Evolutionary conservation across 2,113 vertebrate species (phyloP).

Genomic region (Oxyruncus cristatus): DNA sequence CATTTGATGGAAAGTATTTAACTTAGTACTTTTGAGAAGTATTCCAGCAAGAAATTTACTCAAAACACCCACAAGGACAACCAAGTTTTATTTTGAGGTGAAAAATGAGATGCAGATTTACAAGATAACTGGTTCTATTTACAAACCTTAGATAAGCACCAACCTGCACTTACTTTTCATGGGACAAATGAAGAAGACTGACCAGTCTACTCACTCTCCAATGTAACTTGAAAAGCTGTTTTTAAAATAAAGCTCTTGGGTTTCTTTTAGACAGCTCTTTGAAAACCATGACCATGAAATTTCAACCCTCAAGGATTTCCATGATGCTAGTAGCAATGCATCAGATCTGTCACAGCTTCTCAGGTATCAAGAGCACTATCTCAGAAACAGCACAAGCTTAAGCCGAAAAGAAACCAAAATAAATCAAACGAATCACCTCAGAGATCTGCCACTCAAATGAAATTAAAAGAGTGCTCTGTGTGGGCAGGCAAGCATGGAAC

Average conservation of each 20-base stretch:
- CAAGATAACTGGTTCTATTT: neutral
- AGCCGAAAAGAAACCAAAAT: neutral
- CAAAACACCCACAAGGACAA: neutral
- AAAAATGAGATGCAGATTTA: neutral
- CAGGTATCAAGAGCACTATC: neutral
- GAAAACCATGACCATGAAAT: neutral
- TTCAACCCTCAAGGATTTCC: neutral
- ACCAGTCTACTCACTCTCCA: neutral
- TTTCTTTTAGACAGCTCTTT: neutral
- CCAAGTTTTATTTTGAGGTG: neutral
- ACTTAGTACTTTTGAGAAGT: constrained; percentile 14
- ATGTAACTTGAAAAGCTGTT: neutral
- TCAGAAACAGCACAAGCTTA: neutral
- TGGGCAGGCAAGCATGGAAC: neutral
- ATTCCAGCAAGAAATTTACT: neutral
- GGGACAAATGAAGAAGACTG: neutral
- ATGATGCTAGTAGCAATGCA: neutral
- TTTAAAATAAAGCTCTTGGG: neutral
- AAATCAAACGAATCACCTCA: neutral
- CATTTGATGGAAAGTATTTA: constrained; percentile 40
- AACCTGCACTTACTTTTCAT: neutral
- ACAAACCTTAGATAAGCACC: neutral
- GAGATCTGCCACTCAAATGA: neutral
- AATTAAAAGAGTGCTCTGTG: neutral
- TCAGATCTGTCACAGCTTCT: neutral